Percentiles rank a stretch among this genome's conserved stretches.
These are phyloP conservation scores for Pristiophorus japonicus DNA, from an alignment of 2,113 vertebrate genomes.

Conservation along the genomic window DNA sequence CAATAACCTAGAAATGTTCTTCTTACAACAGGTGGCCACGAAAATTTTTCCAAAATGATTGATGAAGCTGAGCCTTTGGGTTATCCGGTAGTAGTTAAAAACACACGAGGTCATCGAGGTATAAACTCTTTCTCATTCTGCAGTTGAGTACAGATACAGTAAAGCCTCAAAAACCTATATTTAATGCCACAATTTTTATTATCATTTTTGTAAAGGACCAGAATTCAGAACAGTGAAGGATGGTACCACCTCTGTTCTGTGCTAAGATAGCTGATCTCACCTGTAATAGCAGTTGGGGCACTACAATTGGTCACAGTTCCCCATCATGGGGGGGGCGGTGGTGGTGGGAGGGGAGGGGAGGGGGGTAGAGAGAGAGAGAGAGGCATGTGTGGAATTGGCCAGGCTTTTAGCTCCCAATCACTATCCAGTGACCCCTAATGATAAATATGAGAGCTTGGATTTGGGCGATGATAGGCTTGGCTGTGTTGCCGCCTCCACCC, in stretches of 20 bases:
- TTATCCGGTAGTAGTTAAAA: conserved; percentile 86
- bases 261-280: not conserved
- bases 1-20: conserved; percentile 27
- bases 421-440: not conserved
- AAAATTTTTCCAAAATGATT: conserved; percentile 86
- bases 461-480: not conserved
- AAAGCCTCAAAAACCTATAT: not conserved
- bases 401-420: not conserved
- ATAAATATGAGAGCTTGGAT: not conserved
- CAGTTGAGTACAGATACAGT: not conserved
- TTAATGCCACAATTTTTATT: not conserved
- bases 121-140: conserved; percentile 42
- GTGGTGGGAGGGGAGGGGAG: too few relatives aligned
- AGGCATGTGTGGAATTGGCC: not conserved
- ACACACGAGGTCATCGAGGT: conserved; percentile 82
- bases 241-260: not conserved
- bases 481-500: not conserved
- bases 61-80: conserved; percentile 81
- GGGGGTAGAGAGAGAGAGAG: too few relatives aligned
- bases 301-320: not conserved
- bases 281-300: not conserved
- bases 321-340: too few relatives aligned
- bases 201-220: not conserved
- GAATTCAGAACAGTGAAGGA: not conserved
- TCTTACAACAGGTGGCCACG: conserved; percentile 71